Evolutionary conservation across 2,113 vertebrate genomes (phyloP).

Genomic region (Heliornis fulica): DNA sequence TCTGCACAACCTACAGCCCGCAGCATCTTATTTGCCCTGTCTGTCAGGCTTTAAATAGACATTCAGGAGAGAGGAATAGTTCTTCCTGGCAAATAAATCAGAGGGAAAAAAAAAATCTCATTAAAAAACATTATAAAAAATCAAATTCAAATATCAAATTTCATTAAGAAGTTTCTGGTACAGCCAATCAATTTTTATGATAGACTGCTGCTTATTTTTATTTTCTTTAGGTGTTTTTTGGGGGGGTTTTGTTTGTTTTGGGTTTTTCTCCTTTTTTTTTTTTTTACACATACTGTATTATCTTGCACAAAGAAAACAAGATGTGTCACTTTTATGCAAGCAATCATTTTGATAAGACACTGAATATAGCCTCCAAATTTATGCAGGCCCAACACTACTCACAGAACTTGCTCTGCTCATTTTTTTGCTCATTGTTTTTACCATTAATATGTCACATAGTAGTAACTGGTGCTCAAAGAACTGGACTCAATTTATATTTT

Average conservation of each 20-base stretch:
- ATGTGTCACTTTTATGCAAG: background rate
- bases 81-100: background rate
- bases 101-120: background rate
- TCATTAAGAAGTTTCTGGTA: background rate
- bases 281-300: background rate
- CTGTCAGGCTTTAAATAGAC: background rate
- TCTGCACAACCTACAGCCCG: background rate
- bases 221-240: too few relatives aligned
- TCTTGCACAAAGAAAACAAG: background rate
- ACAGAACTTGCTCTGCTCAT: background rate
- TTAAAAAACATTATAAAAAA: too few relatives aligned
- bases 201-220: too few relatives aligned
- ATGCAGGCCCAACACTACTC: background rate
- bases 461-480: background rate
- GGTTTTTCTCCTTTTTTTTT: background rate
- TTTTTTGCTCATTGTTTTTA: background rate
- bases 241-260: too few relatives aligned
- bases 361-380: background rate
- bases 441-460: background rate
- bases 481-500: background rate
- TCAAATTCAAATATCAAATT: too few relatives aligned
- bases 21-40: background rate
- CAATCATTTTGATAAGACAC: background rate
- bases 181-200: slow-evolving; percentile 4
- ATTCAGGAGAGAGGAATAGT: background rate